phyloP scores from a whole-genome alignment of 30 jellyfish, hydroid and myxozoan species.

The Calvadosia cruxmelitensis region DNA sequence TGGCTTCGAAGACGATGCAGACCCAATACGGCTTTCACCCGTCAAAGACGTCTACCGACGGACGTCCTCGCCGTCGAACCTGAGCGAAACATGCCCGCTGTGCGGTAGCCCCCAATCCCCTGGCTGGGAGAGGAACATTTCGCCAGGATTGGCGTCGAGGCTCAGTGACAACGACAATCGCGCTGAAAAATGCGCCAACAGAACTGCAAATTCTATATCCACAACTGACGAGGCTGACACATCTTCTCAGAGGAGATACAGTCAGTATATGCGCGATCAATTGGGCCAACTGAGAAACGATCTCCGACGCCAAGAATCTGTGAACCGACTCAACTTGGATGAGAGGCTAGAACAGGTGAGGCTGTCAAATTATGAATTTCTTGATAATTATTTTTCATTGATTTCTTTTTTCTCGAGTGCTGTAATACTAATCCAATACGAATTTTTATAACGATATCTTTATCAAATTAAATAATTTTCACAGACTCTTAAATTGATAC shows the following conservation, averaged over 20 bases:
- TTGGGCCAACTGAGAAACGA: background rate
- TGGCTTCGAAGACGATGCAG: conserved; percentile 92
- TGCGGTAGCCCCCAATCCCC: background rate
- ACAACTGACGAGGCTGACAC: no score
- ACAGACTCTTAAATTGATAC: background rate
- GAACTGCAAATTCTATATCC: no score
- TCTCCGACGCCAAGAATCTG: background rate
- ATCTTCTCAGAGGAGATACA: background rate
- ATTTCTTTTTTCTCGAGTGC: background rate
- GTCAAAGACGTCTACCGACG: conserved; percentile 1
- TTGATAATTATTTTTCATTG: background rate
- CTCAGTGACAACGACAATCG: background rate
- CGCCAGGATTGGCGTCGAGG: background rate
- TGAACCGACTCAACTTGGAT: background rate
- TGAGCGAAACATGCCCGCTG: background rate
- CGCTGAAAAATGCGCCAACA: background rate
- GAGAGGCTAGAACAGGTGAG: background rate
- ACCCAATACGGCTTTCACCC: conserved; percentile 12
- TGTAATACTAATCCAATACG: background rate
- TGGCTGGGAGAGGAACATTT: background rate
- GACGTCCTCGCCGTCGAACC: background rate
- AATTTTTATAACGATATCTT: background rate
- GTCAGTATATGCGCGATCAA: background rate
- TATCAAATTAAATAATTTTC: no score
- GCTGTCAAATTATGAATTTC: background rate